phyloP scores from a whole-genome alignment of 2,888 invertebrate genomes.

The Philonicus albiceps region DNA sequence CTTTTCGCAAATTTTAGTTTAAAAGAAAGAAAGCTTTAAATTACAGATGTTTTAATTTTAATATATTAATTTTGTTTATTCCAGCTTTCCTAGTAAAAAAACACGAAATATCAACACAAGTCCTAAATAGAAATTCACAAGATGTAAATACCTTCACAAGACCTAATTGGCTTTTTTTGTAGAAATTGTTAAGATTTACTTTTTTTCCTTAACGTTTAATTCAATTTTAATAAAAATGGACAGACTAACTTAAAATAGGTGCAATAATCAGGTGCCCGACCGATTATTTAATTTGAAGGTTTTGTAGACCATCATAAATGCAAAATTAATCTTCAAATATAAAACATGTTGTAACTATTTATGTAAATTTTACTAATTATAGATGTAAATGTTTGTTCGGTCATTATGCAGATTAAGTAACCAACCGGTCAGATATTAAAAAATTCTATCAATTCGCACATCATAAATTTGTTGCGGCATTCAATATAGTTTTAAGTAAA shows the following conservation, averaged over 20 bases:
- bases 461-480: neutral
- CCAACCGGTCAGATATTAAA: neutral
- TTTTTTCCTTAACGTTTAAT: neutral
- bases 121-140: neutral
- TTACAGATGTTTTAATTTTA: no score
- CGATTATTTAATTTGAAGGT: neutral
- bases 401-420: neutral
- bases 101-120: neutral
- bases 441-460: neutral
- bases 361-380: neutral
- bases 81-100: neutral
- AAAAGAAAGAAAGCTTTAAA: no score
- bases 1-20: no score
- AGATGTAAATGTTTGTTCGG: neutral
- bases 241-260: neutral
- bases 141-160: neutral
- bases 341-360: neutral
- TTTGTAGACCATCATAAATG: neutral
- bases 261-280: neutral
- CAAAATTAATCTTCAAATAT: neutral
- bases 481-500: neutral
- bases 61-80: neutral
- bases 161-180: neutral
- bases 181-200: neutral
- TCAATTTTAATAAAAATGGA: neutral